Base-by-base conservation (phyloP, 2,888 invertebrate species). In the Papilio gigon region DNA sequence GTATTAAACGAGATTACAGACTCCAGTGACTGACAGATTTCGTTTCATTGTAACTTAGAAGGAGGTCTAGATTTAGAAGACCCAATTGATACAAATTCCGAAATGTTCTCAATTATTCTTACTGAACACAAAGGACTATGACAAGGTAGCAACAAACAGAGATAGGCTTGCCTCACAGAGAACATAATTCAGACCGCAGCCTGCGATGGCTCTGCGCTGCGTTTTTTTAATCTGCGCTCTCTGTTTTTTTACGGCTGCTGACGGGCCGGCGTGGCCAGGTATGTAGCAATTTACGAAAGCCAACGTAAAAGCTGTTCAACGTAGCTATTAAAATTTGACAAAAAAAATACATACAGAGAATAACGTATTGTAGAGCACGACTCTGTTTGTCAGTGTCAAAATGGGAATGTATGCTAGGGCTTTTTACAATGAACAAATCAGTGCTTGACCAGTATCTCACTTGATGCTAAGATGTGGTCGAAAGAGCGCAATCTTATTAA, bases 261-360 rank as follows among this genome's bases (percentile, higher is more conserved):
- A 68, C 64, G 40, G 35, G 63, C 59, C 33, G 59, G 64, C 50
- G 40, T 68, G 64, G 50, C 60, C 64, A 68, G 68, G 68, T 68
- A 68, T 68, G 63, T 64, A 50, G 68, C 68, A 59, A 68, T 68
- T 68, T 68, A 60, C 68, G 64, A 25, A 11, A 68, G 22, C 44
- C 58, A 14, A 9, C 68, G 63, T 63, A 68, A 64, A 64, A 59
- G 64, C 68, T 64, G 60, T 60, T 68, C 64, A 64, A 64, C 50
- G 68, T 64, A 50, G 68, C 64, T 47, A 64, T 64, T 68, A 68
- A 68, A 68, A 68, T 68, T 64, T 37, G 60, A 68, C 68, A 68
- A 47, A 68, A 63, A 59, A 58, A 47, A 47, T 25, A 14, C 37
- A 12, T 20, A 20, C 20, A 6, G 35, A 14, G 40, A 40, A 30